phyloP scores from a whole-genome alignment of 2,888 invertebrate species.

The Eupithecia tripunctaria region DNA sequence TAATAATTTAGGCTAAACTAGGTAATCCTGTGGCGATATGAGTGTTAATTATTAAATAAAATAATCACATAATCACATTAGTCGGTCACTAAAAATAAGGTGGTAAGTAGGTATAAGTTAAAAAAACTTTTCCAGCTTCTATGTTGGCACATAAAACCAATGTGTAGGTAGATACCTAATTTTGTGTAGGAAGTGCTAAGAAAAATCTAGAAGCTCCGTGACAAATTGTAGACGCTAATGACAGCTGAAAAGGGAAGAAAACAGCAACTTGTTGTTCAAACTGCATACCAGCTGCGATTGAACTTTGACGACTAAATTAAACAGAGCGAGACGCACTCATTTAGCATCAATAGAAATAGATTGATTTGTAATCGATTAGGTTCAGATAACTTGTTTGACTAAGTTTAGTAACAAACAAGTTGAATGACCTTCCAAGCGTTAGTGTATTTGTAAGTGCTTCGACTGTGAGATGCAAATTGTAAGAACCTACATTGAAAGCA shows the following conservation, averaged over 20 bases:
- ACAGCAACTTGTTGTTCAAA: background rate
- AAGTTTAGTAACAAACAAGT: background rate
- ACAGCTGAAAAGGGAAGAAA: background rate
- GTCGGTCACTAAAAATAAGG: background rate
- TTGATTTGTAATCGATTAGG: constrained; percentile 28
- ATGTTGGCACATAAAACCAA: background rate
- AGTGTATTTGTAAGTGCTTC: background rate
- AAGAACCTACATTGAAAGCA: background rate
- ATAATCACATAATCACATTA: too few species aligned
- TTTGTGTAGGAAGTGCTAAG: constrained; percentile 7
- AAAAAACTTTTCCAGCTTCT: background rate
- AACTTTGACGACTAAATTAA: constrained; percentile 29
- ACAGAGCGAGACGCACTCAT: constrained; percentile 33
- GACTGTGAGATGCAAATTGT: background rate
- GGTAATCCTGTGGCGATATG: too few species aligned
- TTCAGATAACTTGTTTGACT: constrained; percentile 4
- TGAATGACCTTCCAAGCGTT: background rate
- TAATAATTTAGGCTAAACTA: too few species aligned
- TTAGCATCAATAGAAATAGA: constrained; percentile 28
- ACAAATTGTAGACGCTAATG: constrained; percentile 2
- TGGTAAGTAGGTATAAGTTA: background rate
- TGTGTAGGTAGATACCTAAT: background rate
- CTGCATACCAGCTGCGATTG: constrained; percentile 18
- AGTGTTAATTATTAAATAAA: too few species aligned
- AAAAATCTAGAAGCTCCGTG: background rate